A percentile compares a stretch with the other conserved stretches of the same genome.
Conservation (phyloP, 2,113 vertebrate species). For the Lepisosteus oculatus region DNA sequence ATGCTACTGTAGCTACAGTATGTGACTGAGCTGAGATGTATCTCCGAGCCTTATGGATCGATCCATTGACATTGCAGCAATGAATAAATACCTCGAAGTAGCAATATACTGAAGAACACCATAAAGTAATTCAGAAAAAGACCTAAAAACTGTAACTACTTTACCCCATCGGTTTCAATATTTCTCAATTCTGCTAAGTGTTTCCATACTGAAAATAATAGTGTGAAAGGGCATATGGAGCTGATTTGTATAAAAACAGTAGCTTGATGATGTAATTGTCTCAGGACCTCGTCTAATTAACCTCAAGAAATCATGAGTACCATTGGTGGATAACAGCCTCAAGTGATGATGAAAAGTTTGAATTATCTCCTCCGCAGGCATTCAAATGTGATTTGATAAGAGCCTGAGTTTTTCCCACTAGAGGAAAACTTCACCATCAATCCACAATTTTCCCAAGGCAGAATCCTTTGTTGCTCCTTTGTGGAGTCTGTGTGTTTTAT, state of each 20-base stretch:
- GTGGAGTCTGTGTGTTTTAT: no score
- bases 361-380: constrained; percentile 11
- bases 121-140: not conserved
- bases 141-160: not conserved
- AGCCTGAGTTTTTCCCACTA: no score
- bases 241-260: constrained; percentile 10
- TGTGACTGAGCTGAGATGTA: no score
- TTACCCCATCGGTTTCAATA: not conserved
- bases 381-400: not conserved
- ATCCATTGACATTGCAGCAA: not conserved
- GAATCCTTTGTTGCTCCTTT: no score
- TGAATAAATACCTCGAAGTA: constrained; percentile 10
- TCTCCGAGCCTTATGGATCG: no score
- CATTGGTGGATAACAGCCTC: not conserved
- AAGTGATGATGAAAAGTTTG: not conserved
- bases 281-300: constrained; percentile 16
- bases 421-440: no score
- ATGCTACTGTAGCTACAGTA: not conserved
- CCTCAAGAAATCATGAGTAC: not conserved
- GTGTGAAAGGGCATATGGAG: constrained; percentile 9
- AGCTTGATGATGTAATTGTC: constrained; percentile 16
- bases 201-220: constrained; percentile 1
- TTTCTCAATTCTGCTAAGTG: constrained; percentile 9
- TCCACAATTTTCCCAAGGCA: no score
- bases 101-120: no score